Evolutionary conservation across 1,140 invertebrate species (phyloP).

Genomic region (Forficula auricularia): DNA sequence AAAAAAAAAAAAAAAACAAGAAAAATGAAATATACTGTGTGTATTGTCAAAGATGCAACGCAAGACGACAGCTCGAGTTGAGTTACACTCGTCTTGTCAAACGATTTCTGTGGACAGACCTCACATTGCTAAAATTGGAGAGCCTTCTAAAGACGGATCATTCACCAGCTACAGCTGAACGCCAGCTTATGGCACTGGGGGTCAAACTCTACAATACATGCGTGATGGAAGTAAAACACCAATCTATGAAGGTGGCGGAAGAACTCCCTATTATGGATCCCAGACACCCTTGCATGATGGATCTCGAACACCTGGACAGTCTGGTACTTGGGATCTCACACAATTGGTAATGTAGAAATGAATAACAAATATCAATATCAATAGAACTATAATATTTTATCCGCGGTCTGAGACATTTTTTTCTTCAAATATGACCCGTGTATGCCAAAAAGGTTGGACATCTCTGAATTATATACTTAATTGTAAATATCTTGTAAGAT

Average conservation of each 20-base stretch:
- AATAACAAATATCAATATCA: no score
- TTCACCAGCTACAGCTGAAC: slow-evolving; percentile 68
- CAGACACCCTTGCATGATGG: slow-evolving; percentile 86
- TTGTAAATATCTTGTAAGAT: no score
- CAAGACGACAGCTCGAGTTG: slow-evolving; percentile 82
- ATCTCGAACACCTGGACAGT: slow-evolving; percentile 64
- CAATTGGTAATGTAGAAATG: no score
- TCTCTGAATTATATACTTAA: no score
- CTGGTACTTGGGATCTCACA: slow-evolving; percentile 81
- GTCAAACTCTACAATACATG: slow-evolving; percentile 76
- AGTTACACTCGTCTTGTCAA: slow-evolving; percentile 92
- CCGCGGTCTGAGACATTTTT: no score
- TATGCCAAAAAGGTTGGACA: no score
- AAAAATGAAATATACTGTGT: no score
- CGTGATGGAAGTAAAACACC: slow-evolving; percentile 62
- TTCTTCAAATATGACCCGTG: no score
- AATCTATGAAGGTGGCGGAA: slow-evolving; percentile 66
- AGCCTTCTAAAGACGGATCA: slow-evolving; percentile 38
- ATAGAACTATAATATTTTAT: no score
- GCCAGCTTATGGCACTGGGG: slow-evolving; percentile 44
- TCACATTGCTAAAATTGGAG: slow-evolving; percentile 68
- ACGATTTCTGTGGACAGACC: slow-evolving; percentile 92
- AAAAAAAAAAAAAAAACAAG: no score
- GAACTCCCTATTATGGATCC: slow-evolving; percentile 83
- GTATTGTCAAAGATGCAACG: slow-evolving; percentile 89